These are phyloP conservation scores for Melanocharis versteri DNA, from an alignment of 2,113 vertebrate species.

Conservation along the genomic window DNA sequence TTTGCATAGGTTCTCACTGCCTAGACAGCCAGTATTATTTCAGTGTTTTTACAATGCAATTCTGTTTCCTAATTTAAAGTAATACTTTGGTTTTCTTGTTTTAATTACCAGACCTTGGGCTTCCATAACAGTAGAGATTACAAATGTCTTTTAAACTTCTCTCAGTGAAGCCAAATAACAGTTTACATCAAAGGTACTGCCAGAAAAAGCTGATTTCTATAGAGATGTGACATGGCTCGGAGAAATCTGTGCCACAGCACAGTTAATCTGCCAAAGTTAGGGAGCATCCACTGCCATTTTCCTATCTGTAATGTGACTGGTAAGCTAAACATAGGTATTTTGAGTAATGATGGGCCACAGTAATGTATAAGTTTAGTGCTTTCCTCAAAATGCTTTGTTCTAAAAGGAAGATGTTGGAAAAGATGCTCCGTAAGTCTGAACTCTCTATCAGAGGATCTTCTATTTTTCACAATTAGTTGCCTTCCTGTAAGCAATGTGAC, in stretches of 20 bases:
- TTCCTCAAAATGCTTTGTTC: neutral
- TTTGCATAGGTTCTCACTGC: neutral
- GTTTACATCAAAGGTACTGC: neutral
- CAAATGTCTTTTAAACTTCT: neutral
- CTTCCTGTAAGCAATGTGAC: neutral
- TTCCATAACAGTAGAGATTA: neutral
- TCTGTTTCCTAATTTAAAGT: neutral
- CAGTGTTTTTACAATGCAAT: neutral
- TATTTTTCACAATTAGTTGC: neutral
- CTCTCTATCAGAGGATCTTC: neutral
- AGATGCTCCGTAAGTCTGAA: rapidly evolving
- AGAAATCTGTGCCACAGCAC: neutral
- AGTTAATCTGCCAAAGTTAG: neutral
- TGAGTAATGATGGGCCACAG: neutral
- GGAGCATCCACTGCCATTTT: neutral
- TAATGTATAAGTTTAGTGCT: neutral
- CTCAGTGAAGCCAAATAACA: neutral
- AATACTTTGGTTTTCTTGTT: neutral
- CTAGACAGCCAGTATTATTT: neutral
- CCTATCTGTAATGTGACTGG: neutral
- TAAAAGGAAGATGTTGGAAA: neutral
- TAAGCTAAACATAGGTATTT: neutral
- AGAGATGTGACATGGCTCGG: rapidly evolving
- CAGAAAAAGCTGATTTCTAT: neutral
- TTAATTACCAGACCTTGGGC: neutral